A percentile compares a stretch with the other conserved stretches of the same genome.
Conservation (phyloP, 2,113 vertebrate species). For the Parus major region DNA sequence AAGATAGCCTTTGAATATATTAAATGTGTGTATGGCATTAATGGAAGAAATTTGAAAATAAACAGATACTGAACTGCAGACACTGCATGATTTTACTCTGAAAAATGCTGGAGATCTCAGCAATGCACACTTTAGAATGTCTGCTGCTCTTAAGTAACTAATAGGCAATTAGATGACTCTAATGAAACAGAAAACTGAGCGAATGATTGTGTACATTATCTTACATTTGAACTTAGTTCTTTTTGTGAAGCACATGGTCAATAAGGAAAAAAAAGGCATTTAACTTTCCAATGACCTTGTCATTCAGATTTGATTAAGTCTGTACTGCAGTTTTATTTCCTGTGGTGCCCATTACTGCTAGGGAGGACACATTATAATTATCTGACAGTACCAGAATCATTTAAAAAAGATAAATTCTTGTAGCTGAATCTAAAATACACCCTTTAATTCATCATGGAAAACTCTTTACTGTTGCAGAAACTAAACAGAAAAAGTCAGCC, state of each 20-base stretch:
- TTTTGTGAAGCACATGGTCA: background rate
- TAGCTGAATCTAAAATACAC: slow-evolving; percentile 21
- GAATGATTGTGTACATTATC: slow-evolving; percentile 16
- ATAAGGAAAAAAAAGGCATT: slow-evolving; percentile 24
- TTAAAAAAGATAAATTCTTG: background rate
- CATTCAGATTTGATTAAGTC: slow-evolving; percentile 67
- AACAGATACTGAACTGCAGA: background rate
- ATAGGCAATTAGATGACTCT: slow-evolving; percentile 29
- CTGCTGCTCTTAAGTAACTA: slow-evolving; percentile 47
- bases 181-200: slow-evolving; percentile 37
- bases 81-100: background rate
- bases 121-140: background rate
- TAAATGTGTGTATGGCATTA: background rate
- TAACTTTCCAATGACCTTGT: slow-evolving; percentile 71
- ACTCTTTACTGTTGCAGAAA: background rate
- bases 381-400: background rate
- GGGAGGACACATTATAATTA: slow-evolving; percentile 62
- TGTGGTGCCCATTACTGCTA: slow-evolving; percentile 51
- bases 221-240: slow-evolving; percentile 13
- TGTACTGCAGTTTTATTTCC: slow-evolving; percentile 55
- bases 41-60: background rate
- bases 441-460: background rate
- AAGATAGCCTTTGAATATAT: background rate
- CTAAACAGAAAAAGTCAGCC: background rate
- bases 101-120: background rate